Evolutionary conservation across 2,797 vertebrate species (phyloP).

Genomic region (Garrulus glandarius): DNA sequence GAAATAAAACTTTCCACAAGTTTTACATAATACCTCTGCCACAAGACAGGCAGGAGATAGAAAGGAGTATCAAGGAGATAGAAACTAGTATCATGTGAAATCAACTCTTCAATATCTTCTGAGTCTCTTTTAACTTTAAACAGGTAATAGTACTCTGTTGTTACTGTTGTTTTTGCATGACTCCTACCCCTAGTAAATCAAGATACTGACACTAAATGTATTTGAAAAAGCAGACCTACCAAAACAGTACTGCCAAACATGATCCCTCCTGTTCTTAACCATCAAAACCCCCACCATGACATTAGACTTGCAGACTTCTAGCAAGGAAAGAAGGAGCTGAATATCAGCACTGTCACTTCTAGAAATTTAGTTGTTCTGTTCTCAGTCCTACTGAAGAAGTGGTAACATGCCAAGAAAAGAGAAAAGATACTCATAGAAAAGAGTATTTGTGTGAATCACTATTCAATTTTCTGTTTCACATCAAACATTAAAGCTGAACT

Average conservation of each 20-base stretch:
- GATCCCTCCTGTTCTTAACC: neutral
- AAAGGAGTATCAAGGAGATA: neutral
- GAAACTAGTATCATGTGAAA: neutral
- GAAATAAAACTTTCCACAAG: neutral
- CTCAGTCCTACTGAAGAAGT: neutral
- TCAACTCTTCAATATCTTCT: neutral
- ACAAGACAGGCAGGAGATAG: neutral
- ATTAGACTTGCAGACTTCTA: neutral
- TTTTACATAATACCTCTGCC: neutral
- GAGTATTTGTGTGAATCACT: neutral
- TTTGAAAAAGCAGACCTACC: neutral
- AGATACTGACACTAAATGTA: neutral
- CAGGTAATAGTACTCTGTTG: neutral
- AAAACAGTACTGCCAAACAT: neutral
- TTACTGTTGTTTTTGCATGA: neutral
- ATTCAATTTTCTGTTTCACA: neutral
- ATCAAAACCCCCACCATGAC: too few relatives aligned
- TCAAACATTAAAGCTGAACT: constrained; percentile 37
- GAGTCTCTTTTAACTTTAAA: neutral
- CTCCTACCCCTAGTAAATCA: neutral
- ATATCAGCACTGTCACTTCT: neutral
- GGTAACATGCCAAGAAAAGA: neutral
- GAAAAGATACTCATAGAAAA: too few relatives aligned
- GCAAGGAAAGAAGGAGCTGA: neutral
- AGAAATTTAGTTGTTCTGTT: neutral